Conservation (phyloP, 2,888 invertebrate species). For the Agelastica alni region DNA sequence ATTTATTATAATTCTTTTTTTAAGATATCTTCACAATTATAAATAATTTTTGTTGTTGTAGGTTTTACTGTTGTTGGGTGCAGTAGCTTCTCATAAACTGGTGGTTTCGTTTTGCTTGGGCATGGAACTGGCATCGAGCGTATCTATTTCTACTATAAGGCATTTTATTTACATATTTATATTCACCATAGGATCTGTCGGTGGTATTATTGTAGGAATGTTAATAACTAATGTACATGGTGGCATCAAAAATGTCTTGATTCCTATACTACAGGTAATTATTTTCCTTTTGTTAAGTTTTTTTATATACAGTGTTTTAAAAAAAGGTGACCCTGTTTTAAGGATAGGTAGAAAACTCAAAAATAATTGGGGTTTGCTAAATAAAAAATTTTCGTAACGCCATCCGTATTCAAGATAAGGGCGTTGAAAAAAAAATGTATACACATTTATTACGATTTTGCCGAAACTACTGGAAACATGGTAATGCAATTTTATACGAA, state of each 20-base stretch:
- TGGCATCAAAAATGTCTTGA: conserved; percentile 57
- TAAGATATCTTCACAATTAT: no score
- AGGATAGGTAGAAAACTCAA: no score
- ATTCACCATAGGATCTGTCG: conserved; percentile 71
- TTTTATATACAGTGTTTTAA: background rate
- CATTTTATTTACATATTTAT: conserved; percentile 65
- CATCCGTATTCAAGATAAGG: no score
- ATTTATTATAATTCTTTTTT: no score
- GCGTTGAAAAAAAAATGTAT: no score
- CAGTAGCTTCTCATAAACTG: conserved; percentile 78
- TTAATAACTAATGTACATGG: conserved; percentile 61
- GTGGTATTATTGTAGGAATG: conserved; percentile 71
- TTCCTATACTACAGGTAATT: conserved; percentile 67
- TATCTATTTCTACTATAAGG: conserved; percentile 49
- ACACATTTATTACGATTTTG: no score
- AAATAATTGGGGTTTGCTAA: no score
- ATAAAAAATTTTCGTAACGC: no score
- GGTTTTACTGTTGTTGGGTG: conserved; percentile 68
- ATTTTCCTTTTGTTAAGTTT: background rate
- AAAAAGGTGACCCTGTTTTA: no score
- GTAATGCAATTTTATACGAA: no score
- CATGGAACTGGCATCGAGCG: conserved; percentile 64
- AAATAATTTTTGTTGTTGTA: conserved; percentile 31
- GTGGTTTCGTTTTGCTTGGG: conserved; percentile 84
- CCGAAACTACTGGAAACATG: no score